phyloP scores from a whole-genome alignment of 2,797 vertebrate species.

The Notolepis coatsorum region DNA sequence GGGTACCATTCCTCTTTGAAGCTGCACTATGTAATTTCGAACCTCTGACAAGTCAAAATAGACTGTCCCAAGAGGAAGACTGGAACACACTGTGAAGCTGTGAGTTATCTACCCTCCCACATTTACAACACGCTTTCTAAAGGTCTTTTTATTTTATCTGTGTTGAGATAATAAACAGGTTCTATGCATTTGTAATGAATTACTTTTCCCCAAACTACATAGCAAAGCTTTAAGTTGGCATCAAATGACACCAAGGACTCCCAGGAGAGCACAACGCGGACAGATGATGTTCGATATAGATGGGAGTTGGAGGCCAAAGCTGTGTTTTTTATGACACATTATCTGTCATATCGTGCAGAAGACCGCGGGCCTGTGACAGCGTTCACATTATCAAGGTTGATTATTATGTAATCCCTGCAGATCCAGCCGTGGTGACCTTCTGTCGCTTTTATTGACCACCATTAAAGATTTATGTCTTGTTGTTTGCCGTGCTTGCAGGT shows the following conservation, averaged over 20 bases:
- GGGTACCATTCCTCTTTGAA: no score
- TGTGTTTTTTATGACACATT: neutral
- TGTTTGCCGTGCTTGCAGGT: slow-evolving; percentile 3
- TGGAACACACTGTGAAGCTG: no score
- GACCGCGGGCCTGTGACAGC: no score
- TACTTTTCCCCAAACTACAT: no score
- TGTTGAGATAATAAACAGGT: no score
- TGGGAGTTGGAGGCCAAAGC: neutral
- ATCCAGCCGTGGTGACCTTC: neutral
- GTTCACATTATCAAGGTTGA: neutral
- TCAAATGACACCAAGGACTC: slow-evolving; percentile 14
- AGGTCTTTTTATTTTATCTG: no score
- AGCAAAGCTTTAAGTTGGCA: slow-evolving; percentile 27
- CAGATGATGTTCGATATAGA: neutral
- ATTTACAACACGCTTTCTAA: no score
- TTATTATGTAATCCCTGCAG: neutral
- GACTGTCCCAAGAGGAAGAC: no score
- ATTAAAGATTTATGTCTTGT: neutral
- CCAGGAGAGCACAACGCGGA: slow-evolving; percentile 1
- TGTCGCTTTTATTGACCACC: slow-evolving; percentile 18
- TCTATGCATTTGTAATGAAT: no score
- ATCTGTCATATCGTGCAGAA: neutral
- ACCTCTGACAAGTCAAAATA: no score
- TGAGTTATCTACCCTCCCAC: no score
- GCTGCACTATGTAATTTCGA: no score